A percentile compares a stretch with the other conserved stretches of the same genome.
These are phyloP conservation scores for Phylloscopus trochilus DNA, from an alignment of 2,113 vertebrate species.

Conservation along the genomic window DNA sequence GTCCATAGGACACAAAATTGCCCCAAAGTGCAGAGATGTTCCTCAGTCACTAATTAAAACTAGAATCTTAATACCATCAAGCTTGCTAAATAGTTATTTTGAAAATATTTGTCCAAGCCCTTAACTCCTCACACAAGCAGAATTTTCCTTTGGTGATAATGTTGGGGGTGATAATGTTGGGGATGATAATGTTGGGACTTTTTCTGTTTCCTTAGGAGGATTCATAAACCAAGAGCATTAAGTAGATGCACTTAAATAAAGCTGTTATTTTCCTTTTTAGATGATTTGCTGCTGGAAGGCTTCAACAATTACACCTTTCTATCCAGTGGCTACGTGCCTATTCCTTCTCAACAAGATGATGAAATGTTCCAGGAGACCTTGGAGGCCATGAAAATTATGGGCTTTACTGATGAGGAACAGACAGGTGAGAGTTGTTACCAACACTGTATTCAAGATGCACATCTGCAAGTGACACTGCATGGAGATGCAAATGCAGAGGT, in stretches of 20 bases:
- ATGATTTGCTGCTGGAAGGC: conserved; percentile 87
- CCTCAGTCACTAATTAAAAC: not conserved
- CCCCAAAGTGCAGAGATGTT: not conserved
- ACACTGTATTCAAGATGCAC: not conserved
- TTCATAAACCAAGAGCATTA: not conserved
- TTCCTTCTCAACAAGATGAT: conserved; percentile 87
- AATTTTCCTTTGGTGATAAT: not conserved
- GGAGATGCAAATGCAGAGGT: not conserved
- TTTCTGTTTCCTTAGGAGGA: not conserved
- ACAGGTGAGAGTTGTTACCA: conserved; percentile 65
- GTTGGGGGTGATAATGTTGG: not conserved
- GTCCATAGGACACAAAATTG: not conserved
- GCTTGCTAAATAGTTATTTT: not conserved
- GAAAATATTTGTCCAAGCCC: not conserved
- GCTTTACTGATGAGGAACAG: conserved; percentile 90
- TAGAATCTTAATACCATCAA: not conserved
- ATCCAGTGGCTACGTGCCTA: conserved; percentile 83
- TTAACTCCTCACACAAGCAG: not conserved
- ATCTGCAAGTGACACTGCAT: not conserved
- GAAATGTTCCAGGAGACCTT: conserved; percentile 90
- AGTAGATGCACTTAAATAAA: not conserved
- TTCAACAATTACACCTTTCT: conserved; percentile 89
- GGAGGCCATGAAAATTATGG: conserved; percentile 96
- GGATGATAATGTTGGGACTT: fast-evolving
- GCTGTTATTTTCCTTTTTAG: conserved; percentile 62